These are phyloP conservation scores for Tanaodytes sp. DNA, from an alignment of 2,888 invertebrate genomes.

Conservation along the genomic window DNA sequence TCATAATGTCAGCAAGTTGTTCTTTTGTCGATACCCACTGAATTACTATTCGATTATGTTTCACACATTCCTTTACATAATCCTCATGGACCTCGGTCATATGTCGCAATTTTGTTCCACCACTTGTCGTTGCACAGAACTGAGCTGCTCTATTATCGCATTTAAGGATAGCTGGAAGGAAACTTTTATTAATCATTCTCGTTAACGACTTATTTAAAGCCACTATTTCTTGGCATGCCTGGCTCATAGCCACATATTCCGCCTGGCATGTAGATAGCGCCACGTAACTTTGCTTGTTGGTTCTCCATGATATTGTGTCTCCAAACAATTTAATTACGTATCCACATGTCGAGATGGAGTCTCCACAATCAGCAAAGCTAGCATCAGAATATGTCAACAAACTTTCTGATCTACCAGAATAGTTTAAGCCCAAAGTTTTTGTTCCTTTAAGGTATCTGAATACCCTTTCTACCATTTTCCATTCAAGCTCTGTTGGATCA, in stretches of 20 bases:
- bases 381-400: slow-evolving; percentile 40
- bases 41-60: slow-evolving; percentile 6
- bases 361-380: slow-evolving; percentile 13
- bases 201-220: background rate
- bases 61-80: too few species aligned
- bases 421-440: background rate
- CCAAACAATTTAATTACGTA: slow-evolving; percentile 8
- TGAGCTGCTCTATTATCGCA: background rate
- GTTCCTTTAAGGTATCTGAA: slow-evolving; percentile 9
- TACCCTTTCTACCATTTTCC: slow-evolving; percentile 9
- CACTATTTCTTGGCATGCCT: background rate
- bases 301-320: slow-evolving; percentile 10
- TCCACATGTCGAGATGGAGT: slow-evolving; percentile 16
- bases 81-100: slow-evolving; percentile 10
- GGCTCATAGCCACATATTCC: too few species aligned
- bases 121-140: background rate
- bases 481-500: slow-evolving; percentile 7
- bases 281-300: slow-evolving; percentile 10
- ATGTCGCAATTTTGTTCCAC: slow-evolving; percentile 18
- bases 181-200: background rate
- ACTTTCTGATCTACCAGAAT: background rate
- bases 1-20: background rate
- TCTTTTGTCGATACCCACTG: slow-evolving; percentile 22
- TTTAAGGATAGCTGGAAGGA: background rate
- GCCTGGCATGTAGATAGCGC: background rate